Evolutionary conservation across 1,140 invertebrate genomes (phyloP), one percentile per base, ranked within the genome.

Genomic region (Lepidurus packardi): DNA sequence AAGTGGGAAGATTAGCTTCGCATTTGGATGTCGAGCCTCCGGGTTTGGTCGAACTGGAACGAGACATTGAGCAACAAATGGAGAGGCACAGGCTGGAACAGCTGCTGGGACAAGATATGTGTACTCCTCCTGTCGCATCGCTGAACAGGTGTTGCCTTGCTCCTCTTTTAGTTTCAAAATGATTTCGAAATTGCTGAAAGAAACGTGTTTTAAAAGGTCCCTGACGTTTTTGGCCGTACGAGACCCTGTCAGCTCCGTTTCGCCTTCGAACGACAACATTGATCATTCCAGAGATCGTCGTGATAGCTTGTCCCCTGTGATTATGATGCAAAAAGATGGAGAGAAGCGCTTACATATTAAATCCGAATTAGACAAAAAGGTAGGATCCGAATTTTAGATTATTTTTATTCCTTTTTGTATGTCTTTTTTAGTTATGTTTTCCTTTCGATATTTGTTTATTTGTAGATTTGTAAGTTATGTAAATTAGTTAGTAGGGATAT

Each of bases 1-100:
- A 97, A 84, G 90, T 97, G 73, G 92, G 93, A 1, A 88, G 95
- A 73, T 87, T 96, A 73, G 94, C 92, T 3, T 82, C 86, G 16
- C 89, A 89, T 82, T 92, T 89, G 84, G 89, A 90, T 1, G 86
- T 97, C 81, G 92, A 95, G 83, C 94, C 94, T 1, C 94, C 95
- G 0, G 91, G 92, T n/a, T 86, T 97, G 75, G 92, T 97, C 47
- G 90, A 94, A 83, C 87, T 97, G 80, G 95, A 97, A 85, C 90
- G 92, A 82, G 94, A 98, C 87, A 96, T 98, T 77, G 94, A 93
- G 16, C 85, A 83, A 41, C 87, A 88, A 82, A 87, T 82, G 73
- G 78, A 78, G 73, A 81, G 76, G 81, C 80, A 81, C 73, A 45
- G 75, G 73, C 44, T 78, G 76, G 86, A 89, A 73, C 90, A 92